phyloP scores from a whole-genome alignment of 1,140 invertebrate species.

The Andricus grossulariae region DNA sequence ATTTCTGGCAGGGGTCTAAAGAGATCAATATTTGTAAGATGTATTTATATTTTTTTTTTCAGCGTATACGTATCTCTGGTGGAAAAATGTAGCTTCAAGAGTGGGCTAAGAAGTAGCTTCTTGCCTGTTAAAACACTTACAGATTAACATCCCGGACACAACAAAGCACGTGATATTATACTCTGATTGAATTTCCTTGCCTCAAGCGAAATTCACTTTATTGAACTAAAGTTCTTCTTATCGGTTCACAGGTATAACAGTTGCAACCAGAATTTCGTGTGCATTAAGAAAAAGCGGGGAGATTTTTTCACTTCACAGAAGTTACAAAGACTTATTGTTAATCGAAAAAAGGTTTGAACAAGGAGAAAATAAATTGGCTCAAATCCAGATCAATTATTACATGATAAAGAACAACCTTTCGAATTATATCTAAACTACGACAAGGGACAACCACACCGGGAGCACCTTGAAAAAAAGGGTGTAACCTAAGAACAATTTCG shows the following conservation, averaged over 20 bases:
- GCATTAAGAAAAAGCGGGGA: slow-evolving; percentile 36
- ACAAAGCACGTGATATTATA: slow-evolving; percentile 3
- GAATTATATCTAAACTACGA: not conserved
- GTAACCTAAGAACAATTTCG: not conserved
- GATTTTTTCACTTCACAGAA: slow-evolving; percentile 29
- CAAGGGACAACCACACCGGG: not conserved
- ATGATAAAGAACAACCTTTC: slow-evolving; percentile 36
- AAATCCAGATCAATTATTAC: slow-evolving; percentile 4
- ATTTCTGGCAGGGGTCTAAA: no score
- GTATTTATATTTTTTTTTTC: no score
- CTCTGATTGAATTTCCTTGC: slow-evolving; percentile 35
- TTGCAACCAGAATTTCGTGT: slow-evolving; percentile 36
- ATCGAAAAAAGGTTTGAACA: slow-evolving; percentile 30
- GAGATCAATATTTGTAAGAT: no score
- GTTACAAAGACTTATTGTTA: no score
- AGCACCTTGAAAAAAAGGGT: not conserved
- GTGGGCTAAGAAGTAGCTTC: slow-evolving; percentile 26
- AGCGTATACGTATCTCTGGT: slow-evolving; percentile 26
- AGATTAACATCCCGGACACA: not conserved
- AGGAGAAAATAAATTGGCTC: slow-evolving; percentile 39
- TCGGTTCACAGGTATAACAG: slow-evolving; percentile 42
- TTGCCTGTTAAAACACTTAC: slow-evolving; percentile 17
- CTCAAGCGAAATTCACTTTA: slow-evolving; percentile 36
- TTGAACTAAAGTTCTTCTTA: no score
- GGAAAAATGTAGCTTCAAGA: not conserved